Conservation (phyloP, 1,140 invertebrate genomes). For the Ditylenchus dipsaci region DNA sequence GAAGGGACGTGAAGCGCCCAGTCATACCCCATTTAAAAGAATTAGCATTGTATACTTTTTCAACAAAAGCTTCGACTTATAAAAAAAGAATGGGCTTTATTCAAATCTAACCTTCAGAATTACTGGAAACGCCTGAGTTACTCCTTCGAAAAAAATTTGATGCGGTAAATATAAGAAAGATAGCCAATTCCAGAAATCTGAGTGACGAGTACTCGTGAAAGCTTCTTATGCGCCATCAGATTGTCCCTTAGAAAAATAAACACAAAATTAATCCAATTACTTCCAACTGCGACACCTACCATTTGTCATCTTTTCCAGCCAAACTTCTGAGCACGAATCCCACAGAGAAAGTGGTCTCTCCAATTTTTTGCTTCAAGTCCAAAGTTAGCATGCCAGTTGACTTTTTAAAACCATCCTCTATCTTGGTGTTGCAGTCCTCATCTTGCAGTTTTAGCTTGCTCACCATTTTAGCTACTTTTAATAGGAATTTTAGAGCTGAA, state of each 20-base stretch:
- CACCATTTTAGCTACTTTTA: background rate
- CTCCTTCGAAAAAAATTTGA: constrained; percentile 1
- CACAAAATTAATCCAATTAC: no score
- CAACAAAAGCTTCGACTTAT: background rate
- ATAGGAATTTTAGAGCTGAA: no score
- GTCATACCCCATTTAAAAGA: no score
- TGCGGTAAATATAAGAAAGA: background rate
- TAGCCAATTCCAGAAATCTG: constrained; percentile 2
- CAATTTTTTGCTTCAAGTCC: constrained; percentile 8
- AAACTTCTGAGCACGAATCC: background rate
- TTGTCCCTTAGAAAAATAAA: background rate
- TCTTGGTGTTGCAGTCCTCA: background rate
- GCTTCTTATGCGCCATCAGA: background rate
- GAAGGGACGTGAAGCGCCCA: no score
- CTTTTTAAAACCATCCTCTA: background rate
- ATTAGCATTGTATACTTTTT: background rate
- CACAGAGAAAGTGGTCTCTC: background rate
- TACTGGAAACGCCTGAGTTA: background rate
- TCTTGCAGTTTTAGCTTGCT: background rate
- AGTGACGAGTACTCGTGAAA: background rate
- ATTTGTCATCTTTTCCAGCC: background rate
- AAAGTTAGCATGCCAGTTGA: background rate
- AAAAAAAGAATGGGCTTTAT: background rate
- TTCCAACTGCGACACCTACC: background rate
- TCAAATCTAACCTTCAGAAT: background rate